Evolutionary conservation across 2,888 invertebrate genomes (phyloP).

Genomic region (Iselma pallidipennis): DNA sequence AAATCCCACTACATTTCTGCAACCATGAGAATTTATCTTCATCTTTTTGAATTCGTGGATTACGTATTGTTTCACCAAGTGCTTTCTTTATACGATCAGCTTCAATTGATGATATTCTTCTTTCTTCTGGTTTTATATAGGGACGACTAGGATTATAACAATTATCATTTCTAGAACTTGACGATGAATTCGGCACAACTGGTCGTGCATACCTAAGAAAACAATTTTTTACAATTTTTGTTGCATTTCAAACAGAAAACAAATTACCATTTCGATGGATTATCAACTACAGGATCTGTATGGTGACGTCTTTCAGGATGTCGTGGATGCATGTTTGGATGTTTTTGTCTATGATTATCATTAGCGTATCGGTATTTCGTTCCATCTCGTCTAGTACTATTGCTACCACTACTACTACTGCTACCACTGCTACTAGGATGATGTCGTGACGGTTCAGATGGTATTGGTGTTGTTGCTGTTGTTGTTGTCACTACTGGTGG

Average conservation of each 20-base stretch:
- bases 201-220: not conserved
- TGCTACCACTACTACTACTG: not conserved
- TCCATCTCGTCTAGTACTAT: not conserved
- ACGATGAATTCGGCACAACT: not conserved
- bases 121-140: not conserved
- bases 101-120: not conserved
- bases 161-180: not conserved
- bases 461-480: not conserved
- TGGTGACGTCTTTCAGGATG: not conserved
- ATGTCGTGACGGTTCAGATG: not conserved
- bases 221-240: no score
- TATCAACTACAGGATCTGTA: not conserved
- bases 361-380: not conserved
- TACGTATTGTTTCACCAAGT: not conserved
- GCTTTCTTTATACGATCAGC: not conserved
- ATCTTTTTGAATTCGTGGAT: not conserved
- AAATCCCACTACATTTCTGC: not conserved
- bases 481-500: not conserved
- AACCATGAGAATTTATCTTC: not conserved
- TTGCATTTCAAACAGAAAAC: not conserved
- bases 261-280: not conserved
- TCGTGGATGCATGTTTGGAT: not conserved
- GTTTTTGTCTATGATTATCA: not conserved
- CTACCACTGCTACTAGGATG: not conserved
- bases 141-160: not conserved